Conservation (phyloP, 2,888 invertebrate genomes). For the Harmothoe impar region DNA sequence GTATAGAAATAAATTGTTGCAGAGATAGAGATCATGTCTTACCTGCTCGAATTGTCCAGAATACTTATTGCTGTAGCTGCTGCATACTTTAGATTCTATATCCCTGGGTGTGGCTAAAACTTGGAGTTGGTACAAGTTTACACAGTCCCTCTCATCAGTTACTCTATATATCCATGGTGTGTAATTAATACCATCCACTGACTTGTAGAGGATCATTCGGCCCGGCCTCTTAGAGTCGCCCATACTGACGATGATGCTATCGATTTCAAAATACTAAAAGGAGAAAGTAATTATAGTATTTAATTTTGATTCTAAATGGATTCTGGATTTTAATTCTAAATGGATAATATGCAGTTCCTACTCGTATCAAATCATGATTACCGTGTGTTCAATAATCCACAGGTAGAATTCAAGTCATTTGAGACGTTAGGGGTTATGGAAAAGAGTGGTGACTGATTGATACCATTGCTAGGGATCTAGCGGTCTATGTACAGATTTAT, state of each 20-base stretch:
- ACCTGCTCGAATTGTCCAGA: neutral
- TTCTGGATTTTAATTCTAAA: too few species aligned
- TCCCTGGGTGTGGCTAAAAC: conserved; percentile 66
- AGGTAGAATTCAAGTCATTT: too few species aligned
- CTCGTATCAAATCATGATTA: too few species aligned
- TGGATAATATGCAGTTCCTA: too few species aligned
- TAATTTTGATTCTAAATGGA: too few species aligned
- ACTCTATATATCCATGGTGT: conserved; percentile 74
- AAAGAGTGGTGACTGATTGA: too few species aligned
- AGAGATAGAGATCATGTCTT: neutral
- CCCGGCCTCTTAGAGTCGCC: conserved; percentile 74
- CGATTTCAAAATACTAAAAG: conserved; percentile 72
- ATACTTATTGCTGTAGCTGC: conserved; percentile 65
- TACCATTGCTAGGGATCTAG: too few species aligned
- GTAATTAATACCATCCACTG: conserved; percentile 67
- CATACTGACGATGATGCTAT: conserved; percentile 70
- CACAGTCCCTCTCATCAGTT: conserved; percentile 69
- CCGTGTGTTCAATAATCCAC: too few species aligned
- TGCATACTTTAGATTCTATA: conserved; percentile 70
- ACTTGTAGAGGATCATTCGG: conserved; percentile 69
- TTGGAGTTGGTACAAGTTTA: conserved; percentile 67
- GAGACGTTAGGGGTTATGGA: too few species aligned
- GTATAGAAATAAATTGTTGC: too few species aligned
- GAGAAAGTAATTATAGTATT: neutral
- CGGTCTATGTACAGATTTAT: too few species aligned